These are phyloP conservation scores for Homalodisca vitripennis DNA, from an alignment of 1,140 invertebrate species.

Conservation along the genomic window DNA sequence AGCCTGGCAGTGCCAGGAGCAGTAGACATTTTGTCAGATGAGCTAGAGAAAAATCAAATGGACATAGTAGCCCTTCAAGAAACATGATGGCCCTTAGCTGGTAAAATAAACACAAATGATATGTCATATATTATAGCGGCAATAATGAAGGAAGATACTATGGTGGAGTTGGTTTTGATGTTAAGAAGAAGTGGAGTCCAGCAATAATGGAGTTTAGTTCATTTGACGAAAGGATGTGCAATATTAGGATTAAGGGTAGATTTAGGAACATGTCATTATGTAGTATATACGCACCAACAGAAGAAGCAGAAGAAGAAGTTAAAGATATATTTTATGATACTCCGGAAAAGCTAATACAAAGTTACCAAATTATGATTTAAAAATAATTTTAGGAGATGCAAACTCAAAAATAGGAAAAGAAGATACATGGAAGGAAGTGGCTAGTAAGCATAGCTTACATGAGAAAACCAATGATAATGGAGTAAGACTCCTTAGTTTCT, in stretches of 20 bases:
- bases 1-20: no score
- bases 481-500: conserved; percentile 35
- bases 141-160: no score
- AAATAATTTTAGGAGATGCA: conserved; percentile 33
- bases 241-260: conserved; percentile 25
- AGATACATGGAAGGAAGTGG: conserved; percentile 26
- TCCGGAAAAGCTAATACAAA: conserved; percentile 28
- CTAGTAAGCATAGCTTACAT: conserved; percentile 46
- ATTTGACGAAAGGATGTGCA: conserved; percentile 30
- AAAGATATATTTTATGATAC: conserved; percentile 36
- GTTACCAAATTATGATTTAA: conserved; percentile 34
- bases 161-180: not conserved
- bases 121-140: no score
- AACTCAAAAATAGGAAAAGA: conserved; percentile 36
- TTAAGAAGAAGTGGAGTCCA: not conserved
- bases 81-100: no score
- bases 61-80: no score
- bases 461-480: conserved; percentile 37
- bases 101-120: no score
- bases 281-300: conserved; percentile 32
- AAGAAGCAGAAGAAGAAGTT: conserved; percentile 31
- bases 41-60: no score
- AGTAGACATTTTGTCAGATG: no score
- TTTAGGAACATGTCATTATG: conserved; percentile 33
- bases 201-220: conserved; percentile 25